Conservation (phyloP, 2,113 vertebrate species). For the Phaethornis superciliosus region DNA sequence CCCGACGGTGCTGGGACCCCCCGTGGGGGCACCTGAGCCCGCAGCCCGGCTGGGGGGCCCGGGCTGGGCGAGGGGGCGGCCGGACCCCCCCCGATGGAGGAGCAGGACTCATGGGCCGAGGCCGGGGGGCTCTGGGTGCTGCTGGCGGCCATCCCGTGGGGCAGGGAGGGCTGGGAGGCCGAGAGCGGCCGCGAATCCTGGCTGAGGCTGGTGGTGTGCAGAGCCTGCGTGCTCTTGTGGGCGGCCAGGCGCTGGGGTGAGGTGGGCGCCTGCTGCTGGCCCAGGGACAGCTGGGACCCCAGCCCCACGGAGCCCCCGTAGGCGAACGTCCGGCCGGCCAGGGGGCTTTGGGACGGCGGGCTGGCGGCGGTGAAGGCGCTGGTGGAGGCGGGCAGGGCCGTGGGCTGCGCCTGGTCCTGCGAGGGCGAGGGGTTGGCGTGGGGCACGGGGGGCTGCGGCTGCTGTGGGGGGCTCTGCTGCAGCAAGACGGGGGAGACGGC, state of each 20-base stretch:
- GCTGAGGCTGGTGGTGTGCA: conserved; percentile 85
- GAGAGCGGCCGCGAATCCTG: conserved; percentile 90
- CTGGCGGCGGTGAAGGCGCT: conserved; percentile 80
- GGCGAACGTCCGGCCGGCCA: conserved; percentile 83
- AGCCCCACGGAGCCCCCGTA: conserved; percentile 71
- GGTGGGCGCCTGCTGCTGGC: conserved; percentile 79
- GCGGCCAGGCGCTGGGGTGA: conserved; percentile 79
- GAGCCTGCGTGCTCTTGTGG: conserved; percentile 85
- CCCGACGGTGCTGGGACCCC: conserved; percentile 78
- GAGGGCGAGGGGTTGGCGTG: conserved; percentile 72
- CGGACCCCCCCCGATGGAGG: conserved; percentile 76
- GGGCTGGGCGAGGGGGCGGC: conserved; percentile 40
- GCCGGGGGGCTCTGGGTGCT: conserved; percentile 81
- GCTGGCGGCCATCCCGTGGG: conserved; percentile 79
- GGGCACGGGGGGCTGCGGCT: conserved; percentile 70
- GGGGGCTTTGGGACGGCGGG: conserved; percentile 82
- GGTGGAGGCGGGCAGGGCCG: conserved; percentile 15
- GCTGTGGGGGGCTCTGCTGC: conserved; percentile 77
- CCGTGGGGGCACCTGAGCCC: conserved; percentile 73
- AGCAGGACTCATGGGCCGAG: conserved; percentile 80
- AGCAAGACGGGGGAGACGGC: conserved; percentile 82
- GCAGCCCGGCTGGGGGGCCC: conserved; percentile 18
- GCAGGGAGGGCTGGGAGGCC: conserved; percentile 92
- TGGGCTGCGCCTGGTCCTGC: conserved; percentile 43
- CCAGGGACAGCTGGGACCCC: conserved; percentile 88